Evolutionary conservation across 2,113 vertebrate species (phyloP).

Genomic region (Conger conger): DNA sequence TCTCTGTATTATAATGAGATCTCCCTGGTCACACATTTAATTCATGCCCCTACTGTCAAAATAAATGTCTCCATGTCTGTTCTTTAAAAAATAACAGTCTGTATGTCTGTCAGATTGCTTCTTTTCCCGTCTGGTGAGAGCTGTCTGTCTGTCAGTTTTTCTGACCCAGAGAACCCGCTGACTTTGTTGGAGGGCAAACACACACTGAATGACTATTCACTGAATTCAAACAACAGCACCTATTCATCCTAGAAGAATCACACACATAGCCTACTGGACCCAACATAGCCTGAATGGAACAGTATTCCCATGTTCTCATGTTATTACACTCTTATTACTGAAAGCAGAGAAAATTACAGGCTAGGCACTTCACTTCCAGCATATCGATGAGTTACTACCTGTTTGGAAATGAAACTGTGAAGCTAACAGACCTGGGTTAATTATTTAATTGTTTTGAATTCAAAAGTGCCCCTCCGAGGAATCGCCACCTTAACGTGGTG

Average conservation of each 20-base stretch:
- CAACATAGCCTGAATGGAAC: no score
- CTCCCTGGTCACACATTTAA: neutral
- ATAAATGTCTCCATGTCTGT: neutral
- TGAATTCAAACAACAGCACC: neutral
- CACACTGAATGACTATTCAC: neutral
- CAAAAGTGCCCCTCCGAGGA: no score
- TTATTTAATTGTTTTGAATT: no score
- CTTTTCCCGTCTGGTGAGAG: neutral
- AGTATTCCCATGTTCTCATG: no score
- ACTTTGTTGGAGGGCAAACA: neutral
- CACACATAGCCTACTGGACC: neutral
- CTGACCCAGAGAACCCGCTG: neutral
- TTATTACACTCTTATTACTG: no score
- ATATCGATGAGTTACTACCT: no score
- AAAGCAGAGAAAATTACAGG: no score
- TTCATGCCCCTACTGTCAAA: neutral
- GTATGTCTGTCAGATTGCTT: neutral
- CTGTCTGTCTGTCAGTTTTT: neutral
- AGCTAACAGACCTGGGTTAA: no score
- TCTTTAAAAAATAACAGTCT: neutral
- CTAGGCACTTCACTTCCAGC: no score
- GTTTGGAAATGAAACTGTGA: no score
- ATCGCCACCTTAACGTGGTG: no score
- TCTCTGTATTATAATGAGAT: neutral
- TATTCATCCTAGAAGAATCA: neutral